A percentile compares a stretch with the other conserved stretches of the same genome.
phyloP scores from a whole-genome alignment of 1,140 invertebrate species.

The Halotydeus destructor region DNA sequence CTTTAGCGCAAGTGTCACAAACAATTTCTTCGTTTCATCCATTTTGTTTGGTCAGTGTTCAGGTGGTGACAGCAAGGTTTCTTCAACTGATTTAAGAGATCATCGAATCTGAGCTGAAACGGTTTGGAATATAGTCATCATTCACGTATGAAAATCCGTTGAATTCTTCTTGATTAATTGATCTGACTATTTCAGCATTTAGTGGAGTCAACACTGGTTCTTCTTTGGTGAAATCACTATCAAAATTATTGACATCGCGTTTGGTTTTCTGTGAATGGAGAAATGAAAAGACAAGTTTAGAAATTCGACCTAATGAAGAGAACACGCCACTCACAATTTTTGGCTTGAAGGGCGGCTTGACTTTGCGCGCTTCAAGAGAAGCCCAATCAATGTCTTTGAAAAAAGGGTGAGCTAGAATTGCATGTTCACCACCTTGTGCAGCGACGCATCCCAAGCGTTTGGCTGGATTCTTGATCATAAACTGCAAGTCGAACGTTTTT shows the following conservation, averaged over 20 bases:
- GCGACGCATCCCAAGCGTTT: constrained; percentile 74
- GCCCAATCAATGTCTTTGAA: constrained; percentile 94
- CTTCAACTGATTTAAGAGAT: too few species aligned
- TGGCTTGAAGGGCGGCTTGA: constrained; percentile 91
- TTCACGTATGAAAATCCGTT: constrained; percentile 92
- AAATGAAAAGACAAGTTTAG: constrained; percentile 11
- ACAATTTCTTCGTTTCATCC: too few species aligned
- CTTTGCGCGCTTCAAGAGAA: constrained; percentile 61
- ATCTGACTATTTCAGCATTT: constrained; percentile 61
- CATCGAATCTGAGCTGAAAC: constrained; percentile 28
- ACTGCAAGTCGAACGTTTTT: constrained; percentile 38
- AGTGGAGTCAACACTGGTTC: constrained; percentile 87
- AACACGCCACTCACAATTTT: constrained; percentile 62
- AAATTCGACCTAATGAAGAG: constrained; percentile 6
- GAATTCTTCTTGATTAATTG: constrained; percentile 96
- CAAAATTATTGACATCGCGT: constrained; percentile 94
- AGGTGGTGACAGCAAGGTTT: too few species aligned
- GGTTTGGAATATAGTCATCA: constrained; percentile 58
- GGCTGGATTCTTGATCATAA: constrained; percentile 94
- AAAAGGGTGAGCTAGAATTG: constrained; percentile 79
- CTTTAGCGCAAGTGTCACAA: too few species aligned
- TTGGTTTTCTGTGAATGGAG: constrained; percentile 60
- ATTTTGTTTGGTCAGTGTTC: too few species aligned
- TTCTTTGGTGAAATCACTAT: constrained; percentile 96
- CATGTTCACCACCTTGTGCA: constrained; percentile 49